Percentiles rank a stretch among this genome's conserved stretches.
These are phyloP conservation scores for Hiodon alosoides DNA, from an alignment of 2,113 vertebrate genomes.

Conservation along the genomic window DNA sequence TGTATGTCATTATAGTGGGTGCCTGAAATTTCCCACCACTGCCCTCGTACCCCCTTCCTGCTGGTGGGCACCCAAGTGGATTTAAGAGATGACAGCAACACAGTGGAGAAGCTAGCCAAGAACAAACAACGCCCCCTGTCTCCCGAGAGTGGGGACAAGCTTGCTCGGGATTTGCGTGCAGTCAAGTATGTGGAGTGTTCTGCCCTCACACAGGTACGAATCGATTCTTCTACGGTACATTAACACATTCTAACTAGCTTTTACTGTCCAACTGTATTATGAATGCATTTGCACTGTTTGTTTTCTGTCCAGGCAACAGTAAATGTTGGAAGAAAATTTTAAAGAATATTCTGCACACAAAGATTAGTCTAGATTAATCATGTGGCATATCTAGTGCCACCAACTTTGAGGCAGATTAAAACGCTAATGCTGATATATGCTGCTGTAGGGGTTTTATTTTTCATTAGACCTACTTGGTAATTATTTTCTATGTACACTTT, in stretches of 20 bases:
- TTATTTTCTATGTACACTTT: too few relatives aligned
- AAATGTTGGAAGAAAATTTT: too few relatives aligned
- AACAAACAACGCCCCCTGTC: slow-evolving; percentile 96
- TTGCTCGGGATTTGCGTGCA: slow-evolving; percentile 86
- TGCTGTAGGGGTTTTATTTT: background rate
- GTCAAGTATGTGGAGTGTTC: slow-evolving; percentile 98
- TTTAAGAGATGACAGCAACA: slow-evolving; percentile 90
- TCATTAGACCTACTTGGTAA: background rate
- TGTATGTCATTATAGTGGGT: slow-evolving; percentile 75
- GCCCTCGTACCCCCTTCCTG: slow-evolving; percentile 95
- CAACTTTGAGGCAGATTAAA: background rate
- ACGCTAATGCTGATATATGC: background rate
- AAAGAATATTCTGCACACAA: too few relatives aligned
- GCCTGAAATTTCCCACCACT: slow-evolving; percentile 97
- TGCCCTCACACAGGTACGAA: slow-evolving; percentile 87
- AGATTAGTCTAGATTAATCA: background rate
- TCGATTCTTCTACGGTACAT: too few relatives aligned
- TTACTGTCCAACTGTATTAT: too few relatives aligned
- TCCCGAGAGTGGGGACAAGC: slow-evolving; percentile 86
- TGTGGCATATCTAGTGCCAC: background rate
- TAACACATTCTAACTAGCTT: too few relatives aligned
- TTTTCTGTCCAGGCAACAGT: too few relatives aligned
- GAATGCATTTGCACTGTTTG: too few relatives aligned
- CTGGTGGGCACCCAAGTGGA: slow-evolving; percentile 96
- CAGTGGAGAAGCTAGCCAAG: slow-evolving; percentile 95